Base-by-base conservation (phyloP, 2,888 invertebrate genomes). In the Poecilobothrus nobilitatus region DNA sequence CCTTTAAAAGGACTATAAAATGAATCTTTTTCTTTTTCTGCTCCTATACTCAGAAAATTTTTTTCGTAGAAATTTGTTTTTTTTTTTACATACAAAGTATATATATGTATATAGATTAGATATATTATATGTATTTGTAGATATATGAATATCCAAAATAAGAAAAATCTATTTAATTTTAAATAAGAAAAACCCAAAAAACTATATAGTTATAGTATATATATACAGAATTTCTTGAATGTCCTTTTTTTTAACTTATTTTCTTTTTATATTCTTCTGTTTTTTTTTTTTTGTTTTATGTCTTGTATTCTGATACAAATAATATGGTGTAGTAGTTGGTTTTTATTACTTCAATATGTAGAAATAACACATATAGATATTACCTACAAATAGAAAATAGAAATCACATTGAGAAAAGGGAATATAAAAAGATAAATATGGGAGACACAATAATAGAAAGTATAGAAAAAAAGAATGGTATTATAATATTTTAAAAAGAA, bases 291-390 rank as follows among this genome's bases (percentile, higher is more conserved):
- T 41, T 41, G 41, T 15, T 18, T 53, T n/a, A 18, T 53, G 3
- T 53, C 18, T 18, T 6, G 53, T 53, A 18, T 27, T 27, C 27
- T 27, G 53, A 53, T 53, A 53, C 53, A 53, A 53, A 53, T 53
- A 53, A n/a, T 53, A 53, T 53, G 27, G 15, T 53, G 53, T 53
- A 53, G 53, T 53, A 53, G 53, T 53, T 53, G 53, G n/a, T 53
- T 53, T 53, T 53, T 53, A 53, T 53, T 53, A 18, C 53, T 53
- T 53, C n/a, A 53, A 53, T 18, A 53, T 53, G 15, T 53, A 53
- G 18, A 53, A 53, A 53, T 53, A 53, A 53, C 18, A 37, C n/a
- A 53, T 53, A 53, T 53, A 53, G 15, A 53, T 27, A 27, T 27
- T 27, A 27, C 27, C 27, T 27, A 27, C 5, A 27, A 27, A 27